These are phyloP conservation scores for Cremastobaeus sp. DNA, from an alignment of 2,888 invertebrate species.

Conservation along the genomic window DNA sequence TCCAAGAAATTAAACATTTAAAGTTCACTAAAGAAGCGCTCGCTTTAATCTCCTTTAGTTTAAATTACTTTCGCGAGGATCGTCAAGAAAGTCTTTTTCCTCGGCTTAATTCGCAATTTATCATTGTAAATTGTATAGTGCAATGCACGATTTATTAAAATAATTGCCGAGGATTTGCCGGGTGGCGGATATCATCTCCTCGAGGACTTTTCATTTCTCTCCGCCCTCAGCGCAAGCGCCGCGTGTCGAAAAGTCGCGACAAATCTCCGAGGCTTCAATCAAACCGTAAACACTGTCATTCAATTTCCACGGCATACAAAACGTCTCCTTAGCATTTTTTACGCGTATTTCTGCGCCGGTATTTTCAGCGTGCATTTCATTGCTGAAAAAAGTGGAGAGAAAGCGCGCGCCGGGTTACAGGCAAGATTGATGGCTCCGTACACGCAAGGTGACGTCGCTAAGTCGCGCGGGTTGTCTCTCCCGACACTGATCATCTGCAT, in stretches of 20 bases:
- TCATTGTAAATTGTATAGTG: slow-evolving; percentile 35
- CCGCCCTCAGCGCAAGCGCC: not conserved
- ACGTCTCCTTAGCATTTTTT: slow-evolving; percentile 44
- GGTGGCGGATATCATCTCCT: not conserved
- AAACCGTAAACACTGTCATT: slow-evolving; percentile 38
- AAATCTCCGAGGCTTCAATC: slow-evolving; percentile 36
- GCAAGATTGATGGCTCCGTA: slow-evolving; percentile 53
- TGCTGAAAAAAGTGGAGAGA: slow-evolving; percentile 28
- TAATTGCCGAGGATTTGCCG: too few species aligned
- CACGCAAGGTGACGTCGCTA: slow-evolving; percentile 50
- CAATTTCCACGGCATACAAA: slow-evolving; percentile 43
- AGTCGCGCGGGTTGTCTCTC: slow-evolving; percentile 53
- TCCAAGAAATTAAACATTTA: slow-evolving; percentile 32
- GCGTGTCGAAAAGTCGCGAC: slow-evolving; percentile 7
- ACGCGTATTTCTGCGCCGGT: slow-evolving; percentile 18
- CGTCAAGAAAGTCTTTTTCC: slow-evolving; percentile 22
- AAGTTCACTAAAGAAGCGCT: slow-evolving; percentile 11
- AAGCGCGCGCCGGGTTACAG: slow-evolving; percentile 15
- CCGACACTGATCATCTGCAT: slow-evolving; percentile 57
- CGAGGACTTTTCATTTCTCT: not conserved
- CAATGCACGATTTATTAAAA: slow-evolving; percentile 38
- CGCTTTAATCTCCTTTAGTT: slow-evolving; percentile 30
- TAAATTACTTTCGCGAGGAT: slow-evolving; percentile 30
- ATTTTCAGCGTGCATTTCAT: slow-evolving; percentile 29
- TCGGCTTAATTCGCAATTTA: slow-evolving; percentile 46